Evolutionary conservation across 1,140 invertebrate genomes (phyloP).

Genomic region (Drosophila kepulauana): DNA sequence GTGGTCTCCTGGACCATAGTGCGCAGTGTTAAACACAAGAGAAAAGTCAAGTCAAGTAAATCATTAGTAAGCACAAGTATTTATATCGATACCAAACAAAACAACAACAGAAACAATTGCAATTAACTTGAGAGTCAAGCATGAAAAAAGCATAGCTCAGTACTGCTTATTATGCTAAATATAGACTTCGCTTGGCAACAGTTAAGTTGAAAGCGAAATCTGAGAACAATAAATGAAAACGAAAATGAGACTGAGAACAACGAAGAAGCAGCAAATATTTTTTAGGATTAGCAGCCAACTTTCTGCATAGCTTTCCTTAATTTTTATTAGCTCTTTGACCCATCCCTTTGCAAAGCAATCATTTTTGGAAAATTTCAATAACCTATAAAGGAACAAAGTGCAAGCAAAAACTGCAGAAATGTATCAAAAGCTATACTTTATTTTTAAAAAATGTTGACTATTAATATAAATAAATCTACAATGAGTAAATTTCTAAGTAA

Average conservation of each 20-base stretch:
- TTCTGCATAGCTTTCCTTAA: too few relatives aligned
- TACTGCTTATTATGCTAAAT: conserved; percentile 3
- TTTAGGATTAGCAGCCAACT: background rate
- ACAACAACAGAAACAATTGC: conserved; percentile 2
- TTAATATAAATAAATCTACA: too few relatives aligned
- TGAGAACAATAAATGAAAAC: too few relatives aligned
- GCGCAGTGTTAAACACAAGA: conserved; percentile 12
- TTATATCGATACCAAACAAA: conserved; percentile 4
- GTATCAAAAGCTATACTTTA: too few relatives aligned
- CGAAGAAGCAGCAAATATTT: background rate
- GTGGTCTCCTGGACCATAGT: too few relatives aligned
- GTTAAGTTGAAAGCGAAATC: background rate
- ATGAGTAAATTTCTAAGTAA: too few relatives aligned
- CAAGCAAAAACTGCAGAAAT: too few relatives aligned
- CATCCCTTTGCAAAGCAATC: too few relatives aligned
- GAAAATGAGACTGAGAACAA: background rate
- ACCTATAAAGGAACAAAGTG: too few relatives aligned
- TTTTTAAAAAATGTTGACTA: too few relatives aligned
- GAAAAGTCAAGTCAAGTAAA: background rate
- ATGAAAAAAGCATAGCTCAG: background rate
- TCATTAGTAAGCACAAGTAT: conserved; percentile 8
- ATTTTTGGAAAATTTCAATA: too few relatives aligned
- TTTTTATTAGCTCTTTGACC: too few relatives aligned
- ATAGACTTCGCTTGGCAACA: background rate
- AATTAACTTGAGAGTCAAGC: conserved; percentile 10